Base-by-base conservation (phyloP, 2,888 invertebrate genomes). In the Trachelus troglodyta region DNA sequence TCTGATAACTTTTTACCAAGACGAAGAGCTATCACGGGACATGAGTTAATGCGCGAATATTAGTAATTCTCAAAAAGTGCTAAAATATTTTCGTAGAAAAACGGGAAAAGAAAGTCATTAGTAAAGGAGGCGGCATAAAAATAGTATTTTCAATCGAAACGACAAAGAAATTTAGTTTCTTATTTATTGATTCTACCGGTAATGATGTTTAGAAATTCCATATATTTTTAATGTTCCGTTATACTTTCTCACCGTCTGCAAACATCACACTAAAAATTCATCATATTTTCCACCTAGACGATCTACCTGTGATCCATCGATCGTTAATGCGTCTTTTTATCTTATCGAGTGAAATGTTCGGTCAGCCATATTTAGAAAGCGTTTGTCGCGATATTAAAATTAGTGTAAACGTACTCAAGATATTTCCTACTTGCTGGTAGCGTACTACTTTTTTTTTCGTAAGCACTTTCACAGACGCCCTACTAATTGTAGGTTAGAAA, bases 291-390 rank as follows among this genome's bases (percentile, higher is more conserved):
- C 56, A 56, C 23, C 56, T 23, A 6, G 23, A 23, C 23, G 23
- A 9, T 9, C 23, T 56, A 56, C 6, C 23, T 23, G 56, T 15
- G 56, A 56, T 56, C 40, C 40, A 40, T 40, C 23, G 56, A 56
- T 56, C 23, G 56, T 56, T 9, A 56, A 56, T 56, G 1, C 23
- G 56, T 56, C 56, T 56, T 56, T 56, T 56, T 56, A 23, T 56
- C 56, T 31, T 71, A 33, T 12, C 71, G 31, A 34, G 71, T 34
- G 71, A 71, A 71, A 31, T 12, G 31, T 11, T 4, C 6, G 30
- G 69, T 69, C 33, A 33, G 33, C 71, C 71, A 71, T 71, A 71
- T 71, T 71, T 71, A 71, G 71, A 71, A 71, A 71, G 71, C 23
- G 33, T 71, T 71, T 71, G 12, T 56, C 71, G 3, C 71, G 71